A percentile compares a stretch with the other conserved stretches of the same genome.
Evolutionary conservation across 2,797 vertebrate genomes (phyloP).

Genomic region (Xiphophorus birchmanni): DNA sequence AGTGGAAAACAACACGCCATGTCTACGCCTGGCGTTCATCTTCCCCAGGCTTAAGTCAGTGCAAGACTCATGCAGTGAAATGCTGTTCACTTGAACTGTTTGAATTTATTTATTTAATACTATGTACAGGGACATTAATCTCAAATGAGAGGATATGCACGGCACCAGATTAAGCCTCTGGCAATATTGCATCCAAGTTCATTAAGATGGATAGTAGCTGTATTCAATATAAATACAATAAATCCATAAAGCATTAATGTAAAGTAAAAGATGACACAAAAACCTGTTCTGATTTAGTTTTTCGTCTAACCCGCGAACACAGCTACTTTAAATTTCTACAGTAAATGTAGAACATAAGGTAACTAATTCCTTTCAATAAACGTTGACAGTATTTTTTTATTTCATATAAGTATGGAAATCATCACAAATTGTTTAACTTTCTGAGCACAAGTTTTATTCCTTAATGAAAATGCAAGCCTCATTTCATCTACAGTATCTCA

Average conservation of each 20-base stretch:
- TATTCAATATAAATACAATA: background rate
- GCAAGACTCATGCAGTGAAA: background rate
- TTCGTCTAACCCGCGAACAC: background rate
- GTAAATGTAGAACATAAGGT: background rate
- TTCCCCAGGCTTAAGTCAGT: background rate
- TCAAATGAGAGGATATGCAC: background rate
- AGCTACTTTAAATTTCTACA: background rate
- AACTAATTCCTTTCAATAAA: background rate
- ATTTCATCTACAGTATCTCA: background rate
- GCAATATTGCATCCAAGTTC: background rate
- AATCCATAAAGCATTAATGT: background rate
- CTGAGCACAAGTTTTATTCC: background rate
- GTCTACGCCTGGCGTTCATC: too few relatives aligned
- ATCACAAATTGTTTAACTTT: background rate
- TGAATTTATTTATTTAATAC: background rate
- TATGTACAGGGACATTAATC: background rate
- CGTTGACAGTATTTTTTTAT: background rate
- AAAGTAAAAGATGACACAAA: background rate
- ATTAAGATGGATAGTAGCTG: background rate
- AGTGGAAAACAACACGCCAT: background rate
- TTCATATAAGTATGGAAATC: background rate
- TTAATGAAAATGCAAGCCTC: background rate
- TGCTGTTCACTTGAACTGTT: background rate
- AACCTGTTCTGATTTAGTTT: background rate
- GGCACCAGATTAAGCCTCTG: background rate